A percentile compares a stretch with the other conserved stretches of the same genome.
Conservation (phyloP, 1,140 invertebrate species). For the Eubasilissa regina region DNA sequence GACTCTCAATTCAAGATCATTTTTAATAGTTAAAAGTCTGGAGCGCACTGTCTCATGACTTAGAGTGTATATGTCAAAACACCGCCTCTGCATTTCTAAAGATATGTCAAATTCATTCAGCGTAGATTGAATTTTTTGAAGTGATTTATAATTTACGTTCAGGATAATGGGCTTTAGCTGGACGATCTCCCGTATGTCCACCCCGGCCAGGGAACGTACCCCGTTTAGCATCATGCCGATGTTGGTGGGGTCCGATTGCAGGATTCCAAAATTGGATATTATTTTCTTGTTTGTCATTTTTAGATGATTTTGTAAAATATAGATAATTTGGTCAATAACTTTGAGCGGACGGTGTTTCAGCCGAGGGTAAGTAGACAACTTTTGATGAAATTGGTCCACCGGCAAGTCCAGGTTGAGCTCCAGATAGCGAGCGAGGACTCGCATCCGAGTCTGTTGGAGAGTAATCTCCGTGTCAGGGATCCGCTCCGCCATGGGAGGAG, state of each 20-base stretch:
- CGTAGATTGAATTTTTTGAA: constrained; percentile 67
- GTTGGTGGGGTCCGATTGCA: constrained; percentile 69
- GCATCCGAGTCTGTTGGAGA: constrained; percentile 66
- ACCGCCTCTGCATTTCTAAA: constrained; percentile 65
- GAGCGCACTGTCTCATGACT: constrained; percentile 66
- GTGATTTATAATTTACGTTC: constrained; percentile 63
- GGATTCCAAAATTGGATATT: constrained; percentile 69
- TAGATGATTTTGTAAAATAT: constrained; percentile 68
- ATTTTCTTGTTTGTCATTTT: constrained; percentile 69
- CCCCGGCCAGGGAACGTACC: constrained; percentile 65
- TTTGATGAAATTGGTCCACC: constrained; percentile 66
- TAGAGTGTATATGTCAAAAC: constrained; percentile 69
- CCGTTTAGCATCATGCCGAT: constrained; percentile 68
- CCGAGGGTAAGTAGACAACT: constrained; percentile 68
- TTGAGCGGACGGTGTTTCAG: constrained; percentile 70
- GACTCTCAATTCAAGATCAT: constrained; percentile 69
- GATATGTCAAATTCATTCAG: constrained; percentile 69
- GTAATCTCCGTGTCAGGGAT: constrained; percentile 62
- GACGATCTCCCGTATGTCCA: constrained; percentile 69
- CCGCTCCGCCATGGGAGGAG: constrained; percentile 64
- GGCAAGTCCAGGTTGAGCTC: constrained; percentile 69
- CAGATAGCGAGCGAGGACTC: constrained; percentile 65
- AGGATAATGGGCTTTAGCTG: constrained; percentile 69
- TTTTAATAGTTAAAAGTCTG: constrained; percentile 68
- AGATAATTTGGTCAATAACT: constrained; percentile 68